A percentile compares a stretch with the other conserved stretches of the same genome.
phyloP scores from a whole-genome alignment of 2,888 invertebrate genomes.

The Ochropleura plecta region DNA sequence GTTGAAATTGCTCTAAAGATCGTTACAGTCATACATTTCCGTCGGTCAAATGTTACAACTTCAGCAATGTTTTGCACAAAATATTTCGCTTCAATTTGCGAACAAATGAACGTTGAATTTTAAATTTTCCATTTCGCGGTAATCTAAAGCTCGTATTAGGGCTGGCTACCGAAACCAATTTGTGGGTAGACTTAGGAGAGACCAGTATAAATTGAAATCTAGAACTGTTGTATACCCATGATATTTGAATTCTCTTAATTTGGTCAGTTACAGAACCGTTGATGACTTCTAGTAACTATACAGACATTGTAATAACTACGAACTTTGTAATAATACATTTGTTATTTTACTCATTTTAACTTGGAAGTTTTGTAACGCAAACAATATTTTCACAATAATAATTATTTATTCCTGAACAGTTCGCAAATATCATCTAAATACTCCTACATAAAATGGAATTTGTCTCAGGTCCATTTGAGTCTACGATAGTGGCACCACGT shows the following conservation, averaged over 20 bases:
- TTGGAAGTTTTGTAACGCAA: neutral
- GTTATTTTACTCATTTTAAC: neutral
- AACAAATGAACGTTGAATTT: constrained; percentile 50
- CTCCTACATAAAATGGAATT: no score
- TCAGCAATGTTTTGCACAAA: constrained; percentile 36
- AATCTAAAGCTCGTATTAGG: constrained; percentile 48
- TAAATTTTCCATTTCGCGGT: constrained; percentile 49
- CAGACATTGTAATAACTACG: constrained; percentile 22
- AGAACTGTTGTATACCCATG: neutral
- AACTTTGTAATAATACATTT: constrained; percentile 18
- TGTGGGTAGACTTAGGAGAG: constrained; percentile 36
- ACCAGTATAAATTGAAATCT: constrained; percentile 40
- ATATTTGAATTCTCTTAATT: constrained; percentile 15
- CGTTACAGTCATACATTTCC: constrained; percentile 26
- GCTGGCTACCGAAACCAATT: constrained; percentile 51
- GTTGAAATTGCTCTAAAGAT: constrained; percentile 30
- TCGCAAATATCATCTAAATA: no score
- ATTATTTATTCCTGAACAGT: neutral
- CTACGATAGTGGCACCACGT: no score
- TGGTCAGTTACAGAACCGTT: constrained; percentile 29
- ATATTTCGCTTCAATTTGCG: constrained; percentile 40
- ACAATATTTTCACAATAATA: neutral
- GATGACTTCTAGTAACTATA: constrained; percentile 28
- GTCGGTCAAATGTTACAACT: constrained; percentile 14
- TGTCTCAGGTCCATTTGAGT: no score